Evolutionary conservation across 2,888 invertebrate species (phyloP).

Genomic region (Fragum sueziense): DNA sequence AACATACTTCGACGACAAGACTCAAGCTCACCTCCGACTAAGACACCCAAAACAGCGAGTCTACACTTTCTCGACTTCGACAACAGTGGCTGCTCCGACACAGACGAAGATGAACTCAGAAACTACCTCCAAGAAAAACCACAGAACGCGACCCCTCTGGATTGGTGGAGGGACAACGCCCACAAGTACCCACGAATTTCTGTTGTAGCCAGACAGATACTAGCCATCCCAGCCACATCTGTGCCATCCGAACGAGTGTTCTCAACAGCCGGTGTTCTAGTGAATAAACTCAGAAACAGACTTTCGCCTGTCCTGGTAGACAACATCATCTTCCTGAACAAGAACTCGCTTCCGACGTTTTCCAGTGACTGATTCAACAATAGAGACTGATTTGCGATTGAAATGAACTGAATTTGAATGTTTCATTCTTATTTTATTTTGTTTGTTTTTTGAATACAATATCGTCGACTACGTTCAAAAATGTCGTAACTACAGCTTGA

Average conservation of each 20-base stretch:
- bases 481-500: too few species aligned
- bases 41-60: neutral
- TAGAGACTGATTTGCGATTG: too few species aligned
- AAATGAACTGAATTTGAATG: too few species aligned
- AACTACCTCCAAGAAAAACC: slow-evolving; percentile 2
- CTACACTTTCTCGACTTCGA: neutral
- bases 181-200: slow-evolving; percentile 10
- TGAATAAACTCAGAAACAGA: slow-evolving; percentile 29
- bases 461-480: too few species aligned
- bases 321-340: slow-evolving; percentile 10
- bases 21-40: neutral
- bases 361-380: neutral
- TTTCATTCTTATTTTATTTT: too few species aligned
- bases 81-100: neutral
- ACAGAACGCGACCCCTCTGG: neutral
- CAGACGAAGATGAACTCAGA: slow-evolving; percentile 5
- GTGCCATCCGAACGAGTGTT: slow-evolving; percentile 32
- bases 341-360: neutral
- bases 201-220: slow-evolving; percentile 17
- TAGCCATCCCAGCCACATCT: slow-evolving; percentile 28
- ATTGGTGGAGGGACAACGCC: slow-evolving; percentile 28
- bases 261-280: slow-evolving; percentile 14
- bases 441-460: too few species aligned
- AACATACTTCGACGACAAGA: neutral
- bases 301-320: neutral